phyloP scores from a whole-genome alignment of 2,797 vertebrate genomes.

The Centroberyx gerrardi region DNA sequence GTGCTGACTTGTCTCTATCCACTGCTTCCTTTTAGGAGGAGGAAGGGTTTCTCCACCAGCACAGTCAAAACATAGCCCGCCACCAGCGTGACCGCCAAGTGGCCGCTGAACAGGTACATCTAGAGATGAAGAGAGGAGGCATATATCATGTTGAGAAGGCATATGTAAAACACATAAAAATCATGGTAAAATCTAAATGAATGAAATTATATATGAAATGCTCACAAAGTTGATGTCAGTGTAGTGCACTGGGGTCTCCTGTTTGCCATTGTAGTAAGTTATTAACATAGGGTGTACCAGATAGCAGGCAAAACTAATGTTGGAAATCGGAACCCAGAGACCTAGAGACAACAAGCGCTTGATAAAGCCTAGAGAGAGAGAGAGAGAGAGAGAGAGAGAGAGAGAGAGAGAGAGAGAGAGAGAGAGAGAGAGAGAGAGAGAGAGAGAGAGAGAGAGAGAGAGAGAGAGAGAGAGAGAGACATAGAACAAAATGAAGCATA shows the following conservation, averaged over 20 bases:
- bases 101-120: slow-evolving; percentile 90
- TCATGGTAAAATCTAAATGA: neutral
- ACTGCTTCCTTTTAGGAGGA: slow-evolving; percentile 71
- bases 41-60: slow-evolving; percentile 87
- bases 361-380: too few relatives aligned
- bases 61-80: slow-evolving; percentile 82
- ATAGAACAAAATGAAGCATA: too few relatives aligned
- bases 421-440: too few relatives aligned
- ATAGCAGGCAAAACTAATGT: slow-evolving; percentile 91
- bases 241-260: slow-evolving; percentile 89
- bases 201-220: slow-evolving; percentile 3
- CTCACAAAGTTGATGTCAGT: slow-evolving; percentile 89
- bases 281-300: slow-evolving; percentile 89
- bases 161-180: neutral
- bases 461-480: too few relatives aligned
- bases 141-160: neutral
- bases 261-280: slow-evolving; percentile 85
- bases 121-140: slow-evolving; percentile 59
- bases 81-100: slow-evolving; percentile 82
- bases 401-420: too few relatives aligned
- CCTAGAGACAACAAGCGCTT: too few relatives aligned
- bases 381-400: slow-evolving; percentile 66
- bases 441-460: too few relatives aligned
- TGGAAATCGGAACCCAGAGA: slow-evolving; percentile 81
- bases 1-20: slow-evolving; percentile 34